Conservation (phyloP, 2,797 vertebrate species). For the Pterois miles region DNA sequence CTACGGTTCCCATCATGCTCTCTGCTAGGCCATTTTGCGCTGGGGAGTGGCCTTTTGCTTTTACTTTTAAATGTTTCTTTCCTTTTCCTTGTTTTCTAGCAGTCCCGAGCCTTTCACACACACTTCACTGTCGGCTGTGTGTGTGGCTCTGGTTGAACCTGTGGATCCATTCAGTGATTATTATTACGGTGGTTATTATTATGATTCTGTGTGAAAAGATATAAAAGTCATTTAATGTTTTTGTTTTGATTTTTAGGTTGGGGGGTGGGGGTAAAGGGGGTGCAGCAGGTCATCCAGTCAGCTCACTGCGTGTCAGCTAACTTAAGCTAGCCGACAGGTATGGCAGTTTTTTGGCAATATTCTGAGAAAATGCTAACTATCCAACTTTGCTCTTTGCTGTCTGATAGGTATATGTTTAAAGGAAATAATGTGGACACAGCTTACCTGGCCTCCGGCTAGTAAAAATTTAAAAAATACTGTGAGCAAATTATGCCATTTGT, state of each 20-base stretch:
- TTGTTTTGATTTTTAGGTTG: conserved; percentile 24
- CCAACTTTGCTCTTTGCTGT: not conserved
- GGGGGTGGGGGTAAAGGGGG: not conserved
- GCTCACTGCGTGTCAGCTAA: conserved; percentile 35
- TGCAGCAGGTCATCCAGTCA: conserved; percentile 38
- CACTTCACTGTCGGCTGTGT: conserved; percentile 22
- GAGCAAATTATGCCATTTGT: not conserved
- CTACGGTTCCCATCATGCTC: conserved; percentile 71
- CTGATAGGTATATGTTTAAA: not conserved
- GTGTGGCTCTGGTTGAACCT: conserved; percentile 61
- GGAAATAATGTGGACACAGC: not conserved
- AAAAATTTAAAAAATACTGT: not conserved
- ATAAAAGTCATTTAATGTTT: conserved; percentile 62
- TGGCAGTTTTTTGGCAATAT: fast-evolving
- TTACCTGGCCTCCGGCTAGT: not conserved
- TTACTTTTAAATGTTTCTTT: conserved; percentile 41
- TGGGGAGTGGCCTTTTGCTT: conserved; percentile 54
- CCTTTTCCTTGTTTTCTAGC: conserved; percentile 43
- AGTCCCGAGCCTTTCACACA: conserved; percentile 18
- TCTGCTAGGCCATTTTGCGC: conserved; percentile 49
- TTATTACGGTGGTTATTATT: conserved; percentile 64
- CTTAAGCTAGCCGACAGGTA: not conserved
- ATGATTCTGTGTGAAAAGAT: conserved; percentile 64
- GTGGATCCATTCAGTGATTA: conserved; percentile 70
- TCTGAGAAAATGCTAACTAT: not conserved